Evolutionary conservation across 2,113 vertebrate genomes (phyloP).

Genomic region (Thinocorus orbignyianus): DNA sequence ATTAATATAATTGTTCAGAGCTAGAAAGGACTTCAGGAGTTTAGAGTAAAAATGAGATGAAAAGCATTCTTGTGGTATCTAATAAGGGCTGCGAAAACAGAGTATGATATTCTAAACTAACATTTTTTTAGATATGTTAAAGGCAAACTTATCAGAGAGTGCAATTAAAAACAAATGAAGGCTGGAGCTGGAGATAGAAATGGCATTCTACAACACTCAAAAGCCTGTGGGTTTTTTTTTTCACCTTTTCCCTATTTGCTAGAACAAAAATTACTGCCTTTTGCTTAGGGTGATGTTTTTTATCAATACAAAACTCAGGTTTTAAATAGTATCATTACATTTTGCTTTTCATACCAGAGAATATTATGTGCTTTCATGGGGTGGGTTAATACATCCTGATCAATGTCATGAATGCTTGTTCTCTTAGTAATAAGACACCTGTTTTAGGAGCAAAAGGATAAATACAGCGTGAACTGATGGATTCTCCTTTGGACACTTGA

Average conservation of each 20-base stretch:
- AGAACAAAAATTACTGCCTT: not conserved
- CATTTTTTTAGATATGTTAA: not conserved
- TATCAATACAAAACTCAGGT: not conserved
- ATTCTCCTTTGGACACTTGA: constrained; percentile 52
- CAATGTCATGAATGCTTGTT: not conserved
- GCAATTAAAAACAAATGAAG: constrained; percentile 21
- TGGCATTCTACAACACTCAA: not conserved
- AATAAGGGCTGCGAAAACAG: constrained; percentile 3
- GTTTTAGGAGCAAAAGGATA: constrained; percentile 56
- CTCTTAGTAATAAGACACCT: constrained; percentile 63
- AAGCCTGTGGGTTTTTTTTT: not conserved
- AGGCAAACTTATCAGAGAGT: constrained; percentile 1
- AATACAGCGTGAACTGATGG: constrained; percentile 40
- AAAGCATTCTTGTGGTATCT: constrained; percentile 58
- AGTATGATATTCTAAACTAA: not conserved
- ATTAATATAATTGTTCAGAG: not conserved
- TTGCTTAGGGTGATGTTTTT: not conserved
- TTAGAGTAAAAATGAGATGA: constrained; percentile 11
- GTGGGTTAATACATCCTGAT: not conserved
- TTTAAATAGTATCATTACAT: not conserved
- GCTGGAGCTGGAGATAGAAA: not conserved
- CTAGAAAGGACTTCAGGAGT: not conserved
- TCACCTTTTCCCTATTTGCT: not conserved
- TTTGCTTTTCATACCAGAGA: not conserved
- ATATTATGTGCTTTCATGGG: not conserved